Percentiles rank a stretch among this genome's conserved stretches.
These are phyloP conservation scores for Morelia viridis DNA, from an alignment of 2,797 vertebrate species.

Conservation along the genomic window DNA sequence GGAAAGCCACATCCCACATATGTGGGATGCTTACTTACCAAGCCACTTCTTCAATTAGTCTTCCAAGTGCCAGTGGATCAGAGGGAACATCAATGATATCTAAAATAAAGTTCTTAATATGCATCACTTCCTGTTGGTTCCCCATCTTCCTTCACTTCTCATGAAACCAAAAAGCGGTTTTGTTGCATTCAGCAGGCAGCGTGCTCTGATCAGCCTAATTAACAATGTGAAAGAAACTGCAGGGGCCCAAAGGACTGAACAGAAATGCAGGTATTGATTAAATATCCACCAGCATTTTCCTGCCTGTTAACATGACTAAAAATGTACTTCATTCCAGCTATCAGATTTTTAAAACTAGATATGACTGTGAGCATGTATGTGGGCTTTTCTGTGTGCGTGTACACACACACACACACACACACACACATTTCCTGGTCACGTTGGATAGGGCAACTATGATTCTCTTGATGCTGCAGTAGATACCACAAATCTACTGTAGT, in stretches of 20 bases:
- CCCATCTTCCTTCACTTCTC: neutral
- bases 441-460: neutral
- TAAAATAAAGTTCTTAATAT: constrained; percentile 3
- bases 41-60: constrained; percentile 2
- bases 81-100: neutral
- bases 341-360: neutral
- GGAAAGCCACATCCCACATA: neutral
- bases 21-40: neutral
- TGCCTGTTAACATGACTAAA: constrained; percentile 8
- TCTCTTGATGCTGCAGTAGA: neutral
- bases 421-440: neutral
- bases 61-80: neutral
- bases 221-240: constrained; percentile 27
- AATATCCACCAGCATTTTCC: neutral
- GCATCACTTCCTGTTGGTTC: neutral
- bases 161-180: neutral
- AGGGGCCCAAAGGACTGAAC: constrained; percentile 19
- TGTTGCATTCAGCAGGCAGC: neutral
- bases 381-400: too few relatives aligned
- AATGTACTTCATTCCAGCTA: neutral
- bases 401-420: neutral
- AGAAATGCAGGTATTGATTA: constrained; percentile 28
- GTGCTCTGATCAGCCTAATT: neutral
- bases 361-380: neutral
- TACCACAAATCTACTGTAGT: neutral